Evolutionary conservation across 2,888 invertebrate genomes (phyloP).

Genomic region (Calliopum simillimum): DNA sequence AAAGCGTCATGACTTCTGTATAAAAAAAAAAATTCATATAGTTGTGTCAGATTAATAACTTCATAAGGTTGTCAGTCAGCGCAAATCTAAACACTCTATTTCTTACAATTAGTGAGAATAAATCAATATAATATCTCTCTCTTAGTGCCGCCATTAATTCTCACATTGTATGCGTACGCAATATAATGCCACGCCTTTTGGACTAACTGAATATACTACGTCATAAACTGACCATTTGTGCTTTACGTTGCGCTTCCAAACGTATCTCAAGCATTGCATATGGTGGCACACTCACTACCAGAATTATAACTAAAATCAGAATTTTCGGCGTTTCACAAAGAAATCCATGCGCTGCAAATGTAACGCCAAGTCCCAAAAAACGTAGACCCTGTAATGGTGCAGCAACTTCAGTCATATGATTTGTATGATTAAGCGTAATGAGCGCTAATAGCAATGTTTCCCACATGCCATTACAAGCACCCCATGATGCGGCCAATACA

Average conservation of each 20-base stretch:
- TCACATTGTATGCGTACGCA: constrained; percentile 64
- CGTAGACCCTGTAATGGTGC: constrained; percentile 72
- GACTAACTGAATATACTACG: constrained; percentile 67
- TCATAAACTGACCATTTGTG: constrained; percentile 64
- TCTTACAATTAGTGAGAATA: no score
- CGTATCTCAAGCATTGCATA: constrained; percentile 66
- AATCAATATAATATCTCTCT: no score
- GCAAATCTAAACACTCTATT: no score
- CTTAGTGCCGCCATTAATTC: neutral
- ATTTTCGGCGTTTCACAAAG: constrained; percentile 70
- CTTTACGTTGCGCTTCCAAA: constrained; percentile 65
- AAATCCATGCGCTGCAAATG: constrained; percentile 74
- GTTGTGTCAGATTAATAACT: no score
- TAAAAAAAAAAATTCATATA: neutral
- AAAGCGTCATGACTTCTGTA: no score
- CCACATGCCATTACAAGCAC: constrained; percentile 88
- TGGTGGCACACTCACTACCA: constrained; percentile 65
- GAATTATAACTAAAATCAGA: constrained; percentile 62
- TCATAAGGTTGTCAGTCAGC: no score
- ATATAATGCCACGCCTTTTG: constrained; percentile 53
- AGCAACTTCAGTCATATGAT: constrained; percentile 65
- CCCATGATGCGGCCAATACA: constrained; percentile 87
- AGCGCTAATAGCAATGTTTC: constrained; percentile 74
- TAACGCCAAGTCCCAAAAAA: constrained; percentile 73
- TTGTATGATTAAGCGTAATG: constrained; percentile 65